Evolutionary conservation across 1,140 invertebrate genomes (phyloP).

Genomic region (Limonius californicus): DNA sequence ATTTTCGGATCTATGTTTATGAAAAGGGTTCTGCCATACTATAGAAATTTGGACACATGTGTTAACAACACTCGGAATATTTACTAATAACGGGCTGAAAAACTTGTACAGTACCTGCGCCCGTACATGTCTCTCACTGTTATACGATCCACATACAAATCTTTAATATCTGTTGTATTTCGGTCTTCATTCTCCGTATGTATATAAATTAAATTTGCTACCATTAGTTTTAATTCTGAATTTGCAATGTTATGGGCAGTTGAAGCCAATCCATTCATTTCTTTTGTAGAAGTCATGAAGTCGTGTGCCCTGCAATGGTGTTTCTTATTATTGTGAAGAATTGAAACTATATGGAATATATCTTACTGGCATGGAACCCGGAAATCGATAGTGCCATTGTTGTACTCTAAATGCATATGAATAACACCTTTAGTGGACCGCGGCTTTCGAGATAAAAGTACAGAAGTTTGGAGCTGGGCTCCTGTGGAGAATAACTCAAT

Average conservation of each 20-base stretch:
- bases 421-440: neutral
- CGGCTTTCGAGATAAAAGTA: neutral
- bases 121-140: conserved; percentile 40
- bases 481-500: neutral
- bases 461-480: neutral
- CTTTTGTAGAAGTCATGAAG: too few species aligned
- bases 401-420: neutral
- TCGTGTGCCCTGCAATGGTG: too few species aligned
- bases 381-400: conserved; percentile 9
- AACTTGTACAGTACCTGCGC: too few species aligned
- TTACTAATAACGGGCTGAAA: too few species aligned
- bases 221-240: conserved; percentile 27
- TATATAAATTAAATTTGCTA: conserved; percentile 31
- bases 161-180: conserved; percentile 24
- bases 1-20: too few species aligned
- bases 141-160: conserved; percentile 35
- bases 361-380: neutral
- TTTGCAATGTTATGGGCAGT: conserved; percentile 30
- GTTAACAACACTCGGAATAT: too few species aligned
- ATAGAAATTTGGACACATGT: too few species aligned
- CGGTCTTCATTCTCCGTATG: conserved; percentile 30
- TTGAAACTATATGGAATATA: neutral
- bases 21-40: too few species aligned
- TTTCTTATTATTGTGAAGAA: conserved; percentile 15
- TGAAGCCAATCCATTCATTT: conserved; percentile 36